phyloP scores from a whole-genome alignment of 2,113 vertebrate genomes.

The Macrotus californicus region DNA sequence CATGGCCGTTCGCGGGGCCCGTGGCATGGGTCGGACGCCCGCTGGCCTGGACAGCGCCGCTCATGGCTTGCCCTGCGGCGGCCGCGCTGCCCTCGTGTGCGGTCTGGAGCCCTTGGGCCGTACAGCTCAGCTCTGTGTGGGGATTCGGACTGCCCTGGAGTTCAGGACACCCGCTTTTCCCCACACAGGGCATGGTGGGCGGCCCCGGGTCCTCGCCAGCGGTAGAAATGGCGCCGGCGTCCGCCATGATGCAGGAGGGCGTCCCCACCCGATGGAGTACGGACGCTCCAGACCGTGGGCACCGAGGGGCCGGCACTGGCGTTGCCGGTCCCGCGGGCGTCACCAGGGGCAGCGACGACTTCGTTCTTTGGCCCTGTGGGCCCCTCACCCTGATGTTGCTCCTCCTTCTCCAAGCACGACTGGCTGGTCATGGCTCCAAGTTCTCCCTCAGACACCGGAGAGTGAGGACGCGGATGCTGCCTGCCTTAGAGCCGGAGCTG shows the following conservation, averaged over 20 bases:
- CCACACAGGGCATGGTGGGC: too few relatives aligned
- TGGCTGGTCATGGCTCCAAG: neutral
- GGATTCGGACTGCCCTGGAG: too few relatives aligned
- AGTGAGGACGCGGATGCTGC: accelerated
- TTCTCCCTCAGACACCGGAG: accelerated
- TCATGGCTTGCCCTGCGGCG: accelerated
- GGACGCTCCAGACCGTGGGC: accelerated
- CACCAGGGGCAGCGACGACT: accelerated
- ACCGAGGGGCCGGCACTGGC: accelerated
- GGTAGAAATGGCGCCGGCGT: too few relatives aligned
- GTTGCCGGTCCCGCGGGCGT: accelerated
- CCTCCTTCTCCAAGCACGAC: neutral
- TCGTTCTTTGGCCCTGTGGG: accelerated
- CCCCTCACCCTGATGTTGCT: neutral
- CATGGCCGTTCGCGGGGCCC: neutral
- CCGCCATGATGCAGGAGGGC: accelerated
- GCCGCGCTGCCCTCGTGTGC: accelerated
- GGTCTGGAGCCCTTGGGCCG: accelerated
- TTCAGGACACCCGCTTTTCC: too few relatives aligned
- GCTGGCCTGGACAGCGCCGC: accelerated
- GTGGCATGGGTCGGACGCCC: accelerated
- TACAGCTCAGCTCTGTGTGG: accelerated
- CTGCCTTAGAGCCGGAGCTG: accelerated
- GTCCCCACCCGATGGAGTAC: accelerated
- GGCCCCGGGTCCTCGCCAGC: too few relatives aligned